Conservation (phyloP, 2,888 invertebrate species). For the Arge pagana region DNA sequence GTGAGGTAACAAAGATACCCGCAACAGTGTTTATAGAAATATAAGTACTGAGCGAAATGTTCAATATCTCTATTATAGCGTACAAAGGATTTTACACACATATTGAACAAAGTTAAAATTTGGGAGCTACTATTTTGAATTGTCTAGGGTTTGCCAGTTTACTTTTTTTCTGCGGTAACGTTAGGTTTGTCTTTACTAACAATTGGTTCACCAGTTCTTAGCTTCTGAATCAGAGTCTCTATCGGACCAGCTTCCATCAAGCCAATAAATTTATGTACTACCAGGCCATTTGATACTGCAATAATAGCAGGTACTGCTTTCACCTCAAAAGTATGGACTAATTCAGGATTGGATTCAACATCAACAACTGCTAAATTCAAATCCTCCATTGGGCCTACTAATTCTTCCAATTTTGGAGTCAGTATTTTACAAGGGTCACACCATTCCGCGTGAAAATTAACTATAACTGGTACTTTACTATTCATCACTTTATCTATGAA, state of each 20-base stretch:
- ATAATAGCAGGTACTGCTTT: conserved; percentile 84
- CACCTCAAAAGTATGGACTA: conserved; percentile 81
- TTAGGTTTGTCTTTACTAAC: not conserved
- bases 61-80: too few species aligned
- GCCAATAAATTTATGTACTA: conserved; percentile 87
- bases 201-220: not conserved
- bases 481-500: conserved; percentile 84
- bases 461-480: conserved; percentile 83
- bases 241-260: conserved; percentile 83
- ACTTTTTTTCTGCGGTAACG: too few species aligned
- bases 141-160: too few species aligned
- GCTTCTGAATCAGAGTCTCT: conserved; percentile 74
- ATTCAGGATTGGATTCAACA: conserved; percentile 79
- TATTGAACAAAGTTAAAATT: too few species aligned
- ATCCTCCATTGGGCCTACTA: conserved; percentile 72
- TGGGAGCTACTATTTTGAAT: too few species aligned
- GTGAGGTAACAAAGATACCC: too few species aligned
- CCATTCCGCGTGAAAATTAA: conserved; percentile 91
- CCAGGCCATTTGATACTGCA: conserved; percentile 80
- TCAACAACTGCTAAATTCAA: conserved; percentile 82
- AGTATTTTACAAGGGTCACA: conserved; percentile 88
- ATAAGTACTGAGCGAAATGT: too few species aligned
- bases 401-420: conserved; percentile 79
- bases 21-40: too few species aligned
- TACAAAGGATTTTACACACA: too few species aligned